These are phyloP conservation scores for Tubulanus polymorphus DNA, from an alignment of 2,888 invertebrate species.

Conservation along the genomic window DNA sequence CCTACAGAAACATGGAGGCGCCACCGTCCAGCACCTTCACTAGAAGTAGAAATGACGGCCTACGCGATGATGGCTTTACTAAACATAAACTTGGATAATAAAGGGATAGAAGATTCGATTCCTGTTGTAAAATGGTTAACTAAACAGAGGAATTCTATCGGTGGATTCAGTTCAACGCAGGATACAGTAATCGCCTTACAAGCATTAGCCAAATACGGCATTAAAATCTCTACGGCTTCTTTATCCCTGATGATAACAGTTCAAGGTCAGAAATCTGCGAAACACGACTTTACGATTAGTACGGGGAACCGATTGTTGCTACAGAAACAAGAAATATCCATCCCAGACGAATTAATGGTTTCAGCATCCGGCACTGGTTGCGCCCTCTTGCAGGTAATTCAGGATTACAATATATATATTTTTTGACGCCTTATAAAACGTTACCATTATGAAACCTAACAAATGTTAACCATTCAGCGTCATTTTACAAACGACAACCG, in stretches of 20 bases:
- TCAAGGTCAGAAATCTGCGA: conserved; percentile 52
- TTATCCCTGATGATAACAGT: no score
- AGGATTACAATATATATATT: not conserved
- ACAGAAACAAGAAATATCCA: conserved; percentile 12
- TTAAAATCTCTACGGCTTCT: not conserved
- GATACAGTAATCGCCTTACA: conserved; percentile 54
- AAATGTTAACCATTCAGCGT: no score
- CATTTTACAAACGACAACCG: no score
- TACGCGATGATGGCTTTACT: conserved; percentile 71
- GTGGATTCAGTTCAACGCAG: conserved; percentile 52
- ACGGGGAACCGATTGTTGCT: conserved; percentile 17
- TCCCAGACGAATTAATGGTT: conserved; percentile 15
- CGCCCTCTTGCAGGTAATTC: conserved; percentile 20
- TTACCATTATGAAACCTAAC: no score
- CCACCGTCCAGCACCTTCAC: conserved; percentile 62
- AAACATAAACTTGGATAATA: conserved; percentile 6
- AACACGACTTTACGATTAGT: no score
- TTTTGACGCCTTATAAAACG: no score
- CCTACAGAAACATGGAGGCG: conserved; percentile 24
- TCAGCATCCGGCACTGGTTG: conserved; percentile 19
- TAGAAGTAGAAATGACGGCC: conserved; percentile 81
- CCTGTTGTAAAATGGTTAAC: conserved; percentile 72
- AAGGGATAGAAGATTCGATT: conserved; percentile 48
- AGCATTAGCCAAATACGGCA: conserved; percentile 42
- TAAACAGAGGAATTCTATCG: conserved; percentile 66